These are phyloP conservation scores for Eugnorisma glareosa DNA, from an alignment of 2,888 invertebrate species.

Conservation along the genomic window DNA sequence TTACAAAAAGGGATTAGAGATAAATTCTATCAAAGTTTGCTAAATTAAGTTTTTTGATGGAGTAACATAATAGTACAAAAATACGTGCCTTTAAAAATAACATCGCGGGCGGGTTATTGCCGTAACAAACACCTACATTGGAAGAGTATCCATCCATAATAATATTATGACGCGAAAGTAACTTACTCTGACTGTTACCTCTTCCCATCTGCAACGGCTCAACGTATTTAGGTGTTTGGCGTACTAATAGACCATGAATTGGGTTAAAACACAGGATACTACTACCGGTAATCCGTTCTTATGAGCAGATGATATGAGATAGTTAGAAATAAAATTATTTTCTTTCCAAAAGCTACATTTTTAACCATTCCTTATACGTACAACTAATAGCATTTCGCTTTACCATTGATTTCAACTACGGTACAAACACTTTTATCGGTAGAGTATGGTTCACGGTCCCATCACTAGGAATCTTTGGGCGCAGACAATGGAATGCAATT, in stretches of 20 bases:
- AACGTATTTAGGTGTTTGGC: background rate
- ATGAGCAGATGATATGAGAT: background rate
- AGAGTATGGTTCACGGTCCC: conserved; percentile 26
- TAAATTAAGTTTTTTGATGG: conserved; percentile 25
- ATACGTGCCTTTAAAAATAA: background rate
- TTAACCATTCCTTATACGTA: background rate
- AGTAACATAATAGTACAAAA: conserved; percentile 12
- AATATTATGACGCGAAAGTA: background rate
- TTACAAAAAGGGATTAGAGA: conserved; percentile 7
- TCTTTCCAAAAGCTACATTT: background rate
- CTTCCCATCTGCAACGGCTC: background rate
- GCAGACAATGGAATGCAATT: conserved; percentile 69
- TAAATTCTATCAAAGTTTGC: conserved; percentile 29
- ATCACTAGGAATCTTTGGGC: conserved; percentile 64
- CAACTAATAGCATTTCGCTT: background rate
- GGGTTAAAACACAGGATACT: background rate
- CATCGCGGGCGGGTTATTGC: background rate
- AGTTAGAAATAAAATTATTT: background rate
- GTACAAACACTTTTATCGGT: conserved; percentile 26
- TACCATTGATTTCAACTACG: background rate
- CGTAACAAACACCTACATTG: background rate
- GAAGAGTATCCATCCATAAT: background rate
- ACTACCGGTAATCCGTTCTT: background rate
- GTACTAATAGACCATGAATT: background rate
- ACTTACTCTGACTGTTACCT: background rate